These are phyloP conservation scores for Lordiphosa clarofinis DNA, from an alignment of 1,140 invertebrate genomes.

Conservation along the genomic window DNA sequence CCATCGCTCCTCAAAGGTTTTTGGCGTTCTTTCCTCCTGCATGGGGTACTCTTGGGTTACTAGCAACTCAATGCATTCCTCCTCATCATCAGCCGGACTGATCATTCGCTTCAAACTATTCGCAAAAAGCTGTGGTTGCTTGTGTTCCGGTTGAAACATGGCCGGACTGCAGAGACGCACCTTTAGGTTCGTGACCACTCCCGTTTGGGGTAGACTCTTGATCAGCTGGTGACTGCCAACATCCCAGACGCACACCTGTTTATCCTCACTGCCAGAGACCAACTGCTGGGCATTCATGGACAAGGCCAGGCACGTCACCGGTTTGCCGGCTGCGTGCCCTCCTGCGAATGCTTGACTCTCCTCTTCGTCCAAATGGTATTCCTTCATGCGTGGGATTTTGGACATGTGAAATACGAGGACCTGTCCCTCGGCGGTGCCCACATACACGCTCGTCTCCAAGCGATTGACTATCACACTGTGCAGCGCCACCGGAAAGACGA, in stretches of 20 bases:
- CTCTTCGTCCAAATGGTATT: conserved; percentile 83
- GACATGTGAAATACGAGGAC: conserved; percentile 86
- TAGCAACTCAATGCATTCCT: conserved; percentile 64
- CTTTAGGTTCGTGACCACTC: conserved; percentile 85
- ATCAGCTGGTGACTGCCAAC: conserved; percentile 86
- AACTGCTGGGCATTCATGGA: conserved; percentile 86
- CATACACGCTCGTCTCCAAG: conserved; percentile 86
- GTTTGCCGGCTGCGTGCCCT: conserved; percentile 83
- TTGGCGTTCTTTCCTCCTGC: background rate
- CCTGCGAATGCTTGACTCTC: conserved; percentile 82
- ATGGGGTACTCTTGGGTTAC: conserved; percentile 30
- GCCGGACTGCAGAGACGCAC: conserved; percentile 81
- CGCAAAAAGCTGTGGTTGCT: conserved; percentile 79
- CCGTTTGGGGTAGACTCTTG: conserved; percentile 86
- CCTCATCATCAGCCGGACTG: conserved; percentile 42
- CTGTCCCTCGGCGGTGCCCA: conserved; percentile 86
- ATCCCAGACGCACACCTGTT: conserved; percentile 89
- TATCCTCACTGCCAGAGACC: conserved; percentile 88
- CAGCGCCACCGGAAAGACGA: conserved; percentile 87
- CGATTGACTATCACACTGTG: conserved; percentile 86
- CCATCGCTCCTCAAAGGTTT: conserved; percentile 8
- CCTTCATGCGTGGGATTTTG: conserved; percentile 83
- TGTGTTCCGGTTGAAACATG: conserved; percentile 75
- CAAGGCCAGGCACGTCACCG: conserved; percentile 85
- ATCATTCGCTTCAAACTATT: conserved; percentile 75